A percentile compares a stretch with the other conserved stretches of the same genome.
Evolutionary conservation across 2,888 invertebrate genomes (phyloP).

Genomic region (Volucella bombylans): DNA sequence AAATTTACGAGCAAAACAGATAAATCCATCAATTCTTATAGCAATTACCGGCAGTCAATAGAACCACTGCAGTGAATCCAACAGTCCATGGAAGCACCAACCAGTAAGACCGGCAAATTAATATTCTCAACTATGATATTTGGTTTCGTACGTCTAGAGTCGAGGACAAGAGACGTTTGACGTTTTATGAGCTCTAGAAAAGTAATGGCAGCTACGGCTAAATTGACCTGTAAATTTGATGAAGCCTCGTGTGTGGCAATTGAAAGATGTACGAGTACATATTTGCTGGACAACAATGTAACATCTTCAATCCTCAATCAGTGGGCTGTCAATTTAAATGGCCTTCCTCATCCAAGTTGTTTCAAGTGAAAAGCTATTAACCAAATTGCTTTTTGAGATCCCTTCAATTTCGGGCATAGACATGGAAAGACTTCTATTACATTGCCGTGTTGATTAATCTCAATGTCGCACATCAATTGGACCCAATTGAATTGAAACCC

Average conservation of each 20-base stretch:
- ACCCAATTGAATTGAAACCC: constrained; percentile 10
- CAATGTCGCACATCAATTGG: constrained; percentile 41
- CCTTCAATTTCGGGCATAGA: too few relatives aligned
- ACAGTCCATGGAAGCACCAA: background rate
- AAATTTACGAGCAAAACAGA: constrained; percentile 26
- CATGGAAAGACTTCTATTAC: background rate
- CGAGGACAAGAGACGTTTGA: background rate
- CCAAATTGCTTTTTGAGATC: too few relatives aligned
- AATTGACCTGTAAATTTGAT: constrained; percentile 8
- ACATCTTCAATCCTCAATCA: too few relatives aligned
- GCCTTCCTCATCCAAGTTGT: too few relatives aligned
- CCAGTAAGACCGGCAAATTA: constrained; percentile 24
- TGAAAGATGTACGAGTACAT: too few relatives aligned
- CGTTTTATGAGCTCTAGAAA: background rate
- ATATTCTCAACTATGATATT: background rate
- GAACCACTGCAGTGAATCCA: background rate
- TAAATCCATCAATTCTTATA: constrained; percentile 17
- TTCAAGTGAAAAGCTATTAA: too few relatives aligned
- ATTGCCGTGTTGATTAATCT: constrained; percentile 8
- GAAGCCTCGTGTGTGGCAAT: too few relatives aligned
- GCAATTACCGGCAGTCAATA: constrained; percentile 15
- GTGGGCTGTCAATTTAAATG: too few relatives aligned
- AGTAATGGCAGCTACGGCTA: background rate
- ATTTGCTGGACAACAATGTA: too few relatives aligned
- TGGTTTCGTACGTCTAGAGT: background rate